These are phyloP conservation scores for Oedothorax gibbosus DNA, from an alignment of 1,140 invertebrate genomes.

Conservation along the genomic window DNA sequence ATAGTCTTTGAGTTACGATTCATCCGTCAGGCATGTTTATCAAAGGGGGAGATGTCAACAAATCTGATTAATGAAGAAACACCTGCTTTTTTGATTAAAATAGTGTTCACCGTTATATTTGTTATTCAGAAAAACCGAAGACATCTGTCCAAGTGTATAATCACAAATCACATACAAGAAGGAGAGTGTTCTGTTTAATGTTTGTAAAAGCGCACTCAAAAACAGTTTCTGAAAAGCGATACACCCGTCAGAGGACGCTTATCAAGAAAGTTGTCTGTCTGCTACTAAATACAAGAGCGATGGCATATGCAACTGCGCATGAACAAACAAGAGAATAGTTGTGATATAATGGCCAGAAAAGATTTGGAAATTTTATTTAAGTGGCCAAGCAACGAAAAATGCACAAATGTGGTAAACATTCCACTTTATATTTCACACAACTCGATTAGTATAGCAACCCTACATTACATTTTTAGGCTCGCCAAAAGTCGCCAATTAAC, in stretches of 20 bases:
- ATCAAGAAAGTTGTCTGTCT: neutral
- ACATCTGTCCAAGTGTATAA: constrained; percentile 43
- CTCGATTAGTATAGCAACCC: too few relatives aligned
- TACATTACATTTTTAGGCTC: too few relatives aligned
- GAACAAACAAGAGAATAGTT: too few relatives aligned
- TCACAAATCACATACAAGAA: constrained; percentile 20
- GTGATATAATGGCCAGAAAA: too few relatives aligned
- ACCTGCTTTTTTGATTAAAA: constrained; percentile 33
- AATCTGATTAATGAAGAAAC: constrained; percentile 27
- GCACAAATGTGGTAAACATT: too few relatives aligned
- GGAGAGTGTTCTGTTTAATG: constrained; percentile 8
- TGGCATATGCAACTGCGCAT: too few relatives aligned
- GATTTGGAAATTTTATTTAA: too few relatives aligned
- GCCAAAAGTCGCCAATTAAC: too few relatives aligned
- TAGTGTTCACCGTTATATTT: constrained; percentile 18
- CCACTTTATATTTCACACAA: too few relatives aligned
- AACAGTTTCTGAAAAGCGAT: neutral
- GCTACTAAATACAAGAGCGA: neutral
- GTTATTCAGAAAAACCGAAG: constrained; percentile 31
- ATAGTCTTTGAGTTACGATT: neutral
- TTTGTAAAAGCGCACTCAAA: neutral
- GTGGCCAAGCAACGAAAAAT: too few relatives aligned
- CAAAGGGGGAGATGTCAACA: neutral
- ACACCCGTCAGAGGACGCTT: too few relatives aligned
- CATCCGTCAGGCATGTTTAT: neutral